phyloP scores from a whole-genome alignment of 2,113 vertebrate species.

The Lanius ludovicianus region DNA sequence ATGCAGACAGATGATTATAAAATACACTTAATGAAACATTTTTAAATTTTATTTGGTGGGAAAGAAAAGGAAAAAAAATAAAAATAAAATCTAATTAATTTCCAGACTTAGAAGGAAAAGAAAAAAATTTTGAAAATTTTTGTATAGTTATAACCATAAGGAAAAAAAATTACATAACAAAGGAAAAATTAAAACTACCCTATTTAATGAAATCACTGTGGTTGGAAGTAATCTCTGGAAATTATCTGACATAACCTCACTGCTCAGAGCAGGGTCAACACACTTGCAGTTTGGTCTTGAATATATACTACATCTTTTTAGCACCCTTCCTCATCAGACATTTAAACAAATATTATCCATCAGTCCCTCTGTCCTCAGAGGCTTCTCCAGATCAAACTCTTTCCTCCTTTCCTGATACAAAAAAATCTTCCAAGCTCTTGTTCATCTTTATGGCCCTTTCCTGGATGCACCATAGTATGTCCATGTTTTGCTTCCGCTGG shows the following conservation, averaged over 20 bases:
- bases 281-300: background rate
- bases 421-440: background rate
- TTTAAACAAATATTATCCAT: background rate
- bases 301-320: background rate
- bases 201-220: background rate
- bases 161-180: background rate
- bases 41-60: background rate
- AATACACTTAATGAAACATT: background rate
- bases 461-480: fast-evolving
- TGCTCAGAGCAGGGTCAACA: background rate
- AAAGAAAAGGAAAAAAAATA: background rate
- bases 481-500: background rate
- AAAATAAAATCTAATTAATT: background rate
- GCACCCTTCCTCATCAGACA: background rate
- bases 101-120: background rate
- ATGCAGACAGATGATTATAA: background rate
- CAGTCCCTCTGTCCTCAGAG: background rate
- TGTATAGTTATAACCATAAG: background rate
- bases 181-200: background rate
- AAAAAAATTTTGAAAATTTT: background rate
- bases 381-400: background rate
- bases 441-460: background rate
- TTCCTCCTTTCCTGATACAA: background rate
- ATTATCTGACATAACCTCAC: background rate
- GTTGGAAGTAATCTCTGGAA: background rate